Evolutionary conservation across 2,113 vertebrate species (phyloP).

Genomic region (Budorcas taxicolor): DNA sequence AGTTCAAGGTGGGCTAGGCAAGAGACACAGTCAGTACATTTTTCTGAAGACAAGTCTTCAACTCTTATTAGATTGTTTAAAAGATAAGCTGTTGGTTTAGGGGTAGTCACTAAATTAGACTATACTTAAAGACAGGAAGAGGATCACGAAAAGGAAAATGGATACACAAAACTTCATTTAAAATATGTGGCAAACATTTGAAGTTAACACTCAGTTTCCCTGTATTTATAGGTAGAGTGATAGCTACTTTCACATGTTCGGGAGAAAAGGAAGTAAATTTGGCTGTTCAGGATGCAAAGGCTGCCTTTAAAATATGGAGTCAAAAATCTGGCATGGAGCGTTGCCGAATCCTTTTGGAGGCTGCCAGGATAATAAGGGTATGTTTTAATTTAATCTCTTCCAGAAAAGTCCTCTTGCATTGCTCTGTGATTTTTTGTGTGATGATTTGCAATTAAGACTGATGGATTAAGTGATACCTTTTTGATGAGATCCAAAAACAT

Average conservation of each 20-base stretch:
- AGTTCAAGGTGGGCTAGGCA: neutral
- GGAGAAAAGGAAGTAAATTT: constrained; percentile 89
- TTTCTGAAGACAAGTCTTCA: neutral
- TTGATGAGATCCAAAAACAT: neutral
- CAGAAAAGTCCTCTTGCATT: neutral
- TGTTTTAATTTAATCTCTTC: neutral
- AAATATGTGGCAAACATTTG: neutral
- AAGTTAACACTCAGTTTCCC: neutral
- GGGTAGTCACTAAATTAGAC: neutral
- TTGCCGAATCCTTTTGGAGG: constrained; percentile 88
- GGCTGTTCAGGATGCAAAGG: constrained; percentile 87
- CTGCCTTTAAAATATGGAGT: constrained; percentile 91
- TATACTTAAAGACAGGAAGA: neutral
- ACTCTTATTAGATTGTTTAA: neutral
- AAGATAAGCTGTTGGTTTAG: too few species aligned
- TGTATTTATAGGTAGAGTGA: constrained; percentile 82
- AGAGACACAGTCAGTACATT: neutral
- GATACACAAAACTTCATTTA: neutral
- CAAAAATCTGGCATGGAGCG: constrained; percentile 91
- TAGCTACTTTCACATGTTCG: constrained; percentile 88
- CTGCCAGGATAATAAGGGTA: constrained; percentile 94
- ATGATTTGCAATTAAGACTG: neutral
- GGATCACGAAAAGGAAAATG: neutral
- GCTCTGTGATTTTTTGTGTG: neutral
- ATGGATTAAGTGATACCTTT: neutral